Conservation (phyloP, 53 echinoderm and acorn worm genomes). For the Apostichopus leukothele region DNA sequence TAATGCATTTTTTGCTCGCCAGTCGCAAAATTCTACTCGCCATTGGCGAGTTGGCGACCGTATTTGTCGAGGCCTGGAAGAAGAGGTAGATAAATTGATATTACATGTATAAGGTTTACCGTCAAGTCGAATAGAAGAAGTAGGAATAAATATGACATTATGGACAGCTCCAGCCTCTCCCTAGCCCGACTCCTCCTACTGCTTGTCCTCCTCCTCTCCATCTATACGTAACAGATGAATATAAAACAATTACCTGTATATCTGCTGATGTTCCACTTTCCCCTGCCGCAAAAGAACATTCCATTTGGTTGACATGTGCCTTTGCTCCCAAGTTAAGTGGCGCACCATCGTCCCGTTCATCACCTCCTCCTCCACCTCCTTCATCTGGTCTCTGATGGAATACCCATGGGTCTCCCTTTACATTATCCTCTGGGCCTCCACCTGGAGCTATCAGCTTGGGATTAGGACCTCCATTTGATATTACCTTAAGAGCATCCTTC, state of each 20-base stretch:
- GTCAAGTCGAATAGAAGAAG: no score
- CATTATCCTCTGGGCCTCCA: neutral
- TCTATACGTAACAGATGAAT: no score
- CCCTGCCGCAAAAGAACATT: conserved; percentile 77
- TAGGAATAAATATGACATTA: no score
- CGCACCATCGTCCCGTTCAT: neutral
- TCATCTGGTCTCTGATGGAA: conserved; percentile 30
- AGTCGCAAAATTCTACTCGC: no score
- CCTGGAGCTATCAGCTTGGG: neutral
- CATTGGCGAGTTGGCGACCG: no score
- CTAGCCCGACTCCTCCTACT: no score
- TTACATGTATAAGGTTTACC: no score
- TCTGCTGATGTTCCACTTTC: conserved; percentile 81
- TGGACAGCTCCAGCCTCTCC: no score
- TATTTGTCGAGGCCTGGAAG: no score
- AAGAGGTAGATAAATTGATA: no score
- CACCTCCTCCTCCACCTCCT: conserved; percentile 15
- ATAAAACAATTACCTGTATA: conserved; percentile 65
- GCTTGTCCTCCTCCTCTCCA: no score
- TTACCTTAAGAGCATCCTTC: conserved; percentile 63
- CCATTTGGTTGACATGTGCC: conserved; percentile 68
- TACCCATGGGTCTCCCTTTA: conserved; percentile 27
- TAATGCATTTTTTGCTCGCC: no score
- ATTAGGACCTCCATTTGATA: neutral
- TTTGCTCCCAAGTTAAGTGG: conserved; percentile 48